A percentile compares a stretch with the other conserved stretches of the same genome.
phyloP scores from a whole-genome alignment of 2,797 vertebrate genomes.

The Molossus molossus region DNA sequence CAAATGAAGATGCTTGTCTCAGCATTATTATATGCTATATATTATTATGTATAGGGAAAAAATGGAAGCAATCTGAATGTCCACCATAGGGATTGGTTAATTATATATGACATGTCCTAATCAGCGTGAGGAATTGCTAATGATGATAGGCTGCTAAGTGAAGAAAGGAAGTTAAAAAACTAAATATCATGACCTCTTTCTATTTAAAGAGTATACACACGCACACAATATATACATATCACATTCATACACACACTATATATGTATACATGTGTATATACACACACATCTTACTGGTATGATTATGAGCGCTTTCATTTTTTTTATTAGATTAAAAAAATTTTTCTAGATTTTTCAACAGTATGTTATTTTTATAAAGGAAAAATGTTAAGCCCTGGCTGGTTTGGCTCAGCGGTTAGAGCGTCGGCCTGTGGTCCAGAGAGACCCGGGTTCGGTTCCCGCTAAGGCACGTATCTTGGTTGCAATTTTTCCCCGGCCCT shows the following conservation, averaged over 20 bases:
- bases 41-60: background rate
- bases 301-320: conserved; percentile 62
- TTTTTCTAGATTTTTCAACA: conserved; percentile 6
- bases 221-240: background rate
- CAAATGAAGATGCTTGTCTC: background rate
- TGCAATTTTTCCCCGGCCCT: too few species aligned
- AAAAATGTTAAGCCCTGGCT: background rate
- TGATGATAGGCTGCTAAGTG: background rate
- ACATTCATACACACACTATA: background rate
- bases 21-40: background rate
- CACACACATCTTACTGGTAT: background rate
- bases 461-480: too few species aligned
- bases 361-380: conserved; percentile 35
- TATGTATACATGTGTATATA: background rate
- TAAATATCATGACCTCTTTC: conserved; percentile 49
- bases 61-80: conserved; percentile 9
- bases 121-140: conserved; percentile 30
- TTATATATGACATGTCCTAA: conserved; percentile 13
- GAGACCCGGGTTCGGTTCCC: too few species aligned
- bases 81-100: background rate
- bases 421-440: too few species aligned
- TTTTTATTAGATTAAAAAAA: conserved; percentile 39
- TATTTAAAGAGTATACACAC: background rate
- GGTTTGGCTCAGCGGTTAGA: too few species aligned
- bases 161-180: conserved; percentile 33